Base-by-base conservation (phyloP, 2,113 vertebrate species). In the Xyrauchen texanus region DNA sequence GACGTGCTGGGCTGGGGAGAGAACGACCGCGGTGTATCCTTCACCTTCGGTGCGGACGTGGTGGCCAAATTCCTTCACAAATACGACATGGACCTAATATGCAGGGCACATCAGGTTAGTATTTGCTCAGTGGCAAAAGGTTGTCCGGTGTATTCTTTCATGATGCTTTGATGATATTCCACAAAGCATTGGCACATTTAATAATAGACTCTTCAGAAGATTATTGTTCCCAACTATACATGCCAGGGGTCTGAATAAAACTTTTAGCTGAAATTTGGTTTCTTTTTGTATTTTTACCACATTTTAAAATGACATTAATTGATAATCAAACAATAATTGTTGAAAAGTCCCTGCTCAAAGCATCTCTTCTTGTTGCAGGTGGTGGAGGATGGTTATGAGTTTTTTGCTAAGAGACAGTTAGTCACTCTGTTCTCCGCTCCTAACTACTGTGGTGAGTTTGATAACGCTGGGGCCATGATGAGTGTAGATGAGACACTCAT, bases 31-130 rank as follows among this genome's bases (percentile, higher is more conserved):
- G 93, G 93, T 0, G 93, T 94, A 82, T 94, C 93, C 81, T 94
- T 94, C 85, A 94, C 93, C 0, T 94, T 94, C 10, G 93, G 93
- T 4, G 93, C 93, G 1, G 93, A 94, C 8, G 92, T 94, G 78
- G 93, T 94, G 88, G 93, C 93, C 83, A 94, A 94, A 84, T 94
- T 94, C 87, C 88, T 94, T 87, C 93, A 94, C 90, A 94, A 93
- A 89, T 92, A 94, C 61, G 93, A 94, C 89, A 94, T 94, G 93
- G 93, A 94, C 90, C 93, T 94, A 88, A 94, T 94, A 92, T 94
- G 93, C 90, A 92, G 93, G 87, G 93, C 93, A 6, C 93, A 94
- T 86, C 93, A 94, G 93, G 93, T 93, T 2, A 60, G 83, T 6
- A 80, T 71, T 4, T 10, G 4, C 10, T 7, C 45, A 78, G 49